Conservation (phyloP, 2,888 invertebrate genomes). For the Auanema sp. region DNA sequence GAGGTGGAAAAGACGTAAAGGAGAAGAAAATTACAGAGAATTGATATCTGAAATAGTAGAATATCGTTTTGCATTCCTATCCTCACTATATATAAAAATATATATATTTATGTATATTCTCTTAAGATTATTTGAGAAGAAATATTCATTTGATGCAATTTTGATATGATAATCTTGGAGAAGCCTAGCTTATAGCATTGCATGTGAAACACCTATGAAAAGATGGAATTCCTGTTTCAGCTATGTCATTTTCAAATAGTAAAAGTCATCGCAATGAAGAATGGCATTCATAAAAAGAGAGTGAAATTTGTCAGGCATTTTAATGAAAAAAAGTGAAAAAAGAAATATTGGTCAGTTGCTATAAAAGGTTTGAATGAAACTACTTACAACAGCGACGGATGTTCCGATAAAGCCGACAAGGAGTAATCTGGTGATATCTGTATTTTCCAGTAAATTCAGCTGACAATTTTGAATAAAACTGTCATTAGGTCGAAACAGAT, state of each 20-base stretch:
- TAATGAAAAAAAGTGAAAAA: neutral
- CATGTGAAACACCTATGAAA: no score
- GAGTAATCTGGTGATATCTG: conserved; percentile 33
- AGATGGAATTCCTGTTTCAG: no score
- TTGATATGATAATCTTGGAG: no score
- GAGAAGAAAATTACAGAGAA: conserved; percentile 33
- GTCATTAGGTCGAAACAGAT: conserved; percentile 47
- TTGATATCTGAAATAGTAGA: conserved; percentile 12
- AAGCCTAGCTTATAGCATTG: no score
- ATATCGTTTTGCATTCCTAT: neutral
- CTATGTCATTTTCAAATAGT: neutral
- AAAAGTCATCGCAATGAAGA: neutral
- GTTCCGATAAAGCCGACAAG: conserved; percentile 43
- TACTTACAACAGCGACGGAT: conserved; percentile 28
- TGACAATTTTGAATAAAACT: conserved; percentile 29
- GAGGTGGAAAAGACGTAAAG: conserved; percentile 55
- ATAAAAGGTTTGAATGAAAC: neutral
- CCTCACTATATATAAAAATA: no score
- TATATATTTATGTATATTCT: no score
- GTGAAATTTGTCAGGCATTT: no score
- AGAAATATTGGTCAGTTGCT: neutral
- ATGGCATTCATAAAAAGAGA: no score
- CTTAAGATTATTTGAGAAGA: no score
- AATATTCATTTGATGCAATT: no score
- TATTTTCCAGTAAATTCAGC: conserved; percentile 23